Evolutionary conservation across 2,113 vertebrate species (phyloP), one percentile per base, ranked within the genome.

Genomic region (Marcusenius ussheri): DNA sequence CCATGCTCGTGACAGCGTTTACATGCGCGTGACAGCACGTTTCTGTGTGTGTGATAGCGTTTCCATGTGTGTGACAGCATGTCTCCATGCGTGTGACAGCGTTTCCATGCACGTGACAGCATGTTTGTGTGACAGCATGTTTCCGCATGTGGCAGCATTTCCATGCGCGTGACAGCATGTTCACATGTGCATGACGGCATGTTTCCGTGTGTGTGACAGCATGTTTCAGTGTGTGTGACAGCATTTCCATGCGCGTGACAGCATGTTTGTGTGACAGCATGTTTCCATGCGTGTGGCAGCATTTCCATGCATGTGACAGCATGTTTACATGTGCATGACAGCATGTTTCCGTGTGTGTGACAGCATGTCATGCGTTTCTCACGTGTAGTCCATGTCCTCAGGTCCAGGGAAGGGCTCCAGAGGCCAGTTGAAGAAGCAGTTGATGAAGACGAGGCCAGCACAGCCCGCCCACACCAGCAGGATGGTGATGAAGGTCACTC

Each of bases 301-400:
- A 3, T 50, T 11, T 50, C 49, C 49, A 50, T 10, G 49, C 49
- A 9, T 21, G 53, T 56, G 17, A 56, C 51, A 56, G 39, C n/a
- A 24, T 66, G 49, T 50, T 42, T 46, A 5, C 1, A 4, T 21
- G 53, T 2, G 49, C 45, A 53, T 88, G 51, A 19, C 8, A 53
- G 87, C 31, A 8, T 88, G 87, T 58, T 35, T 88, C 31, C 46
- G 13, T 62, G 50, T 56, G 45, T 8, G 45, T 50, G 21, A 5
- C 6, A 31, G 49, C 5, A 24, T 4, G 45, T 21, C 9, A 21
- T 53, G 51, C 51, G 80, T 51, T 11, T 95, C 98, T 96, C 96
- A 99, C 98, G 97, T 96, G 92, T 97, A 99, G 94, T 99, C 98
- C 98, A 99, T 99, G 94, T 99, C 98, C 93, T 99, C 98, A 0